A percentile compares a stretch with the other conserved stretches of the same genome.
phyloP scores from a whole-genome alignment of 2,113 vertebrate genomes.

The Sinocyclocheilus maitianheensis region DNA sequence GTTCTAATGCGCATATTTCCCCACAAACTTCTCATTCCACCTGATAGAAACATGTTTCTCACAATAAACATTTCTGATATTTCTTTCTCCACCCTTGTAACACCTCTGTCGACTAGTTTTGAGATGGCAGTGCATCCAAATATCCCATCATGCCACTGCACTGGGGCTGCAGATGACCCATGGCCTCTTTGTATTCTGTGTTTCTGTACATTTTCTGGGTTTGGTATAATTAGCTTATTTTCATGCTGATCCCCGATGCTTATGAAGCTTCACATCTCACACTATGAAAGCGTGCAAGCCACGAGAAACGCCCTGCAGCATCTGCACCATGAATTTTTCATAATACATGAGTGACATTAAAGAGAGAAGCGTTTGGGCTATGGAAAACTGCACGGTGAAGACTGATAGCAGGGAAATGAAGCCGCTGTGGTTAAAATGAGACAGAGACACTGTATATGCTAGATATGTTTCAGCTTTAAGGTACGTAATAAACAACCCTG shows the following conservation, averaged over 20 bases:
- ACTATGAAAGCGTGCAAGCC: background rate
- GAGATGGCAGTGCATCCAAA: background rate
- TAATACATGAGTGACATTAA: background rate
- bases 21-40: background rate
- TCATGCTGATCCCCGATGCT: slow-evolving; percentile 39
- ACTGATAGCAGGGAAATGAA: background rate
- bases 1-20: background rate
- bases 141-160: background rate
- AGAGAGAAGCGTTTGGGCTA: background rate
- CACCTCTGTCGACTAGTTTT: background rate
- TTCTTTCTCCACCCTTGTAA: background rate
- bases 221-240: slow-evolving; percentile 53
- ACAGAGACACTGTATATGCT: background rate
- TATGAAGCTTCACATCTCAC: slow-evolving; percentile 27
- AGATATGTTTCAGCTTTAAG: background rate
- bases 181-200: background rate
- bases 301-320: background rate
- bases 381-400: background rate
- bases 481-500: background rate
- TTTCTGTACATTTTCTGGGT: background rate
- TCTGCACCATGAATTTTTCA: background rate
- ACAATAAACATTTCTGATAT: background rate
- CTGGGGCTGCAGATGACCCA: background rate
- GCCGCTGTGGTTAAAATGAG: background rate
- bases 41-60: background rate